A percentile compares a stretch with the other conserved stretches of the same genome.
phyloP scores from a whole-genome alignment of 2,113 vertebrate genomes.

The Nyctibius bracteatus region DNA sequence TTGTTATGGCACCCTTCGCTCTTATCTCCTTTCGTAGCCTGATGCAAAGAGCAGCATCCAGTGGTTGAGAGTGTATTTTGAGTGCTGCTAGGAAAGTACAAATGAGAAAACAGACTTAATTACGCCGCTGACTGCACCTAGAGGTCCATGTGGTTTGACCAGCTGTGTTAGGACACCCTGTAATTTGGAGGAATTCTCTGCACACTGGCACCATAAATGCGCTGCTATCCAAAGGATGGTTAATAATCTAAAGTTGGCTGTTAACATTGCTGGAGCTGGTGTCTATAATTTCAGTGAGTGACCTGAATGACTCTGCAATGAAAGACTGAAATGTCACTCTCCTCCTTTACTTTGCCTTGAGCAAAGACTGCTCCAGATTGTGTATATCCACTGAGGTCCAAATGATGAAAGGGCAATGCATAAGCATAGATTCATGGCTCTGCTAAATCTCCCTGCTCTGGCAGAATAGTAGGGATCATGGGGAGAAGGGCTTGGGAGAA shows the following conservation, averaged over 20 bases:
- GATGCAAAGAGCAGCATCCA: slow-evolving; percentile 45
- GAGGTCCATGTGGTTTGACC: slow-evolving; percentile 48
- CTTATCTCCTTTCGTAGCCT: slow-evolving; percentile 15
- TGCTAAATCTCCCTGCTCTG: neutral
- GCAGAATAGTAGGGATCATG: neutral
- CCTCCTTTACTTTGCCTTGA: slow-evolving; percentile 64
- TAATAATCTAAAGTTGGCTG: slow-evolving; percentile 67
- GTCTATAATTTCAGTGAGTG: slow-evolving; percentile 65
- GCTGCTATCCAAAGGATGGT: slow-evolving; percentile 54
- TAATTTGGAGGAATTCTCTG: slow-evolving; percentile 62
- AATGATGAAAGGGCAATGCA: slow-evolving; percentile 51
- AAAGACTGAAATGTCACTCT: slow-evolving; percentile 69
- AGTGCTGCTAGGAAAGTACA: slow-evolving; percentile 32
- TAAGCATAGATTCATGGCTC: slow-evolving; percentile 26
- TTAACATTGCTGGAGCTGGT: slow-evolving; percentile 51
- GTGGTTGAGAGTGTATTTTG: neutral
- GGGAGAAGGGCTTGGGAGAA: neutral
- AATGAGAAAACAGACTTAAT: slow-evolving; percentile 62
- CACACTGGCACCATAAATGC: slow-evolving; percentile 18
- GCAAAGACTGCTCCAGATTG: slow-evolving; percentile 65
- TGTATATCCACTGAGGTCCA: slow-evolving; percentile 46
- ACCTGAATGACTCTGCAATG: slow-evolving; percentile 60
- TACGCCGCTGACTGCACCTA: slow-evolving; percentile 48
- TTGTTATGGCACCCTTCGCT: slow-evolving; percentile 7
- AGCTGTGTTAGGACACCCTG: slow-evolving; percentile 56